A percentile compares a stretch with the other conserved stretches of the same genome.
Conservation (phyloP, 1,140 invertebrate genomes). For the Anastrepha ludens region DNA sequence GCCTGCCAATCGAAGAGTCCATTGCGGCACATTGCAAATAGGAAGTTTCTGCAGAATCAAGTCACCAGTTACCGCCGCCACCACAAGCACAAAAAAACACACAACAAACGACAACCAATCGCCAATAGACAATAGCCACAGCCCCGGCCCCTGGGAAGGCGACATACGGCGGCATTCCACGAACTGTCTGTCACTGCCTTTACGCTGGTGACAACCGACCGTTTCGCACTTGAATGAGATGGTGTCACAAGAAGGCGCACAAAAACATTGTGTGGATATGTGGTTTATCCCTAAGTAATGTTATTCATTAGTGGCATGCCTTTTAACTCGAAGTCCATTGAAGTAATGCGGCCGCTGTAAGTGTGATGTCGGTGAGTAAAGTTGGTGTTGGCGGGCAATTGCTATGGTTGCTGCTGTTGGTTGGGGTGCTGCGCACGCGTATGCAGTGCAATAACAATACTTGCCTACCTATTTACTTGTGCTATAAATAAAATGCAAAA, state of each 20-base stretch:
- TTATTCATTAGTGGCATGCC: conserved; percentile 44
- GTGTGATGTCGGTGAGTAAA: neutral
- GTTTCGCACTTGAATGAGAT: conserved; percentile 44
- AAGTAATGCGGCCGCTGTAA: conserved; percentile 25
- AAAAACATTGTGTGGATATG: neutral
- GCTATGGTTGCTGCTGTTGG: too few relatives aligned
- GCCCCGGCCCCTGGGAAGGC: conserved; percentile 32
- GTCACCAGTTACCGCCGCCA: conserved; percentile 46
- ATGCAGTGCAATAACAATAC: too few relatives aligned
- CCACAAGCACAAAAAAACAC: neutral
- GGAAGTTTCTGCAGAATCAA: conserved; percentile 55
- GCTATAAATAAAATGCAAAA: conserved; percentile 42
- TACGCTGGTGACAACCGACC: conserved; percentile 45
- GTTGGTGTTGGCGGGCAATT: too few relatives aligned
- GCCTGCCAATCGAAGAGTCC: conserved; percentile 35
- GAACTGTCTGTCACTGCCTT: conserved; percentile 43
- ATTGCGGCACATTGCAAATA: conserved; percentile 43
- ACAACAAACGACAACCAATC: conserved; percentile 4
- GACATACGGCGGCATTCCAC: conserved; percentile 31
- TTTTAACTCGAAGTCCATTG: conserved; percentile 27
- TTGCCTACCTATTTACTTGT: neutral
- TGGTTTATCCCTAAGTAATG: conserved; percentile 43
- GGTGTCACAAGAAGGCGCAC: conserved; percentile 14
- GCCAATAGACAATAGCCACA: neutral
- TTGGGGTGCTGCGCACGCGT: conserved; percentile 6